Evolutionary conservation across 1,140 invertebrate genomes (phyloP), one percentile per base, ranked within the genome.

Genomic region (Platorchestia sp.): DNA sequence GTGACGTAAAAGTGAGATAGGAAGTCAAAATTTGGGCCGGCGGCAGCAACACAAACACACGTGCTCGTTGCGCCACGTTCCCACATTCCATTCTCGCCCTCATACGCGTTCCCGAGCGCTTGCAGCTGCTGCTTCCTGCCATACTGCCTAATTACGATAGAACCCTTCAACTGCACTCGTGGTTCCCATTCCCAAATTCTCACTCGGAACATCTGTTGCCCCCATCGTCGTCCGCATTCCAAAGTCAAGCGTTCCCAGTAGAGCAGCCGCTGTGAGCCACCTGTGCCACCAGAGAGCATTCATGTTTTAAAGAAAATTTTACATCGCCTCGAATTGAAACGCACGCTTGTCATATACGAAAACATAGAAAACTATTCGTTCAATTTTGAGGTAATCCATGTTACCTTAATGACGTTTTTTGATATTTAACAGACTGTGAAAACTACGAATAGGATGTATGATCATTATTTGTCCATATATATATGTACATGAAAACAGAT

Each of bases 61-160:
- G 91, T 45, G 91, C 91, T 27, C 43, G 41, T 16, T 7, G 19
- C 44, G 5, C 43, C 45, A 0, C 27, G 45, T 93, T 93, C 91
- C 91, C 91, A 93, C 91, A 93, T 93, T 93, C 91, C 91, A 45
- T n/a, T 14, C 91, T 27, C 43, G 45, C 91, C 10, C 91, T 3
- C 14, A 93, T 93, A 47, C 91, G 44, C 91, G 44, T 47, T 93
- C 22, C 44, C 87, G 43, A 42, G 40, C 91, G 36, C 10, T 75
- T 75, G 43, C 91, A 93, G 91, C 91, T 93, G 91, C 43, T 40
- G 43, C 91, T 93, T 93, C 91, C 91, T 93, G 91, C 91, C 91
- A 45, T 45, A 36, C 87, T 75, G 14, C 19, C 41, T 45, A 90
- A 42, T 90, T 43, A 43, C 87, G 44, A 90, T 45, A 90, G 87